Evolutionary conservation across 2,888 invertebrate genomes (phyloP), one percentile per base, ranked within the genome.

Genomic region (Fissipunctia ypsillon): DNA sequence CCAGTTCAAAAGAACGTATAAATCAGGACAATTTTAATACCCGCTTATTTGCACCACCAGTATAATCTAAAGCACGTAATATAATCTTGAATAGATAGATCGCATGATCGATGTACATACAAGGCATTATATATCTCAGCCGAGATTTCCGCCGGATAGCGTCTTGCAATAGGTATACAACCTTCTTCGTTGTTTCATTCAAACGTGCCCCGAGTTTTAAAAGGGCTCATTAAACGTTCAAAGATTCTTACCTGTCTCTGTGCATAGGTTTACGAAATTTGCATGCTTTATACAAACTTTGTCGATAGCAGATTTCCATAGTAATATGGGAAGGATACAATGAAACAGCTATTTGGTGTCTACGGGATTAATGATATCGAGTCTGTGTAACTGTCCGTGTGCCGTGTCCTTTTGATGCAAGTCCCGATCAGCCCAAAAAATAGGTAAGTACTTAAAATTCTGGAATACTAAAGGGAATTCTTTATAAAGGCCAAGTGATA

Each of bases 171-270:
- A n/a, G n/a, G n/a, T n/a, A n/a, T n/a, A n/a, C n/a, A n/a, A 87
- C 88, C 89, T 86, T 90, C 89, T 89, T 90, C 86, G 91, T 91
- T 89, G 89, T 91, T 90, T 91, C 88, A 91, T 90, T 90, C 86
- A 85, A 89, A 88, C 94, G 94, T 95, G 95, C 89, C 86, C 85
- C 76, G 94, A 85, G 90, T 95, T 91, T 92, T 92, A 93, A 95
- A 92, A 91, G 90, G 88, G 80, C 90, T 91, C 89, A 92, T 94
- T 91, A 90, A 90, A 84, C 76, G 75, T 66, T 78, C 56, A 74
- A 80, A 71, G 75, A 85, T 82, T 77, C 81, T 74, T 84, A 75
- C 71, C 75, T 81, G 74, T 73, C 80, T 75, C 70, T 73, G 72
- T 76, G 74, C 74, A 79, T 79, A 68, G 63, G 74, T 81, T 81